phyloP scores from a whole-genome alignment of 2,888 invertebrate species.

The Phragmatobia fuliginosa region DNA sequence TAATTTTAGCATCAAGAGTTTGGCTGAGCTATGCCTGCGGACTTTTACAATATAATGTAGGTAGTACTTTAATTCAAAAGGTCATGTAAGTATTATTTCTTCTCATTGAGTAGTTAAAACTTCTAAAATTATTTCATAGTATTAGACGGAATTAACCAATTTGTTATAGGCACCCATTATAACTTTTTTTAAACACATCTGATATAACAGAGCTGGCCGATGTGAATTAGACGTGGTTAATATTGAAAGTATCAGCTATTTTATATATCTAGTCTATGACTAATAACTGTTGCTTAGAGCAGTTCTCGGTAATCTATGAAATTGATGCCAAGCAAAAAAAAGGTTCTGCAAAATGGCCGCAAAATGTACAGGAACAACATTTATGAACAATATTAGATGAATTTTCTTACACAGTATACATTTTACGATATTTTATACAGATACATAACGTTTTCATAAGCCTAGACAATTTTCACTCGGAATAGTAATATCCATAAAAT shows the following conservation, averaged over 20 bases:
- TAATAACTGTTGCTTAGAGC: neutral
- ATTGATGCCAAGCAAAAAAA: neutral
- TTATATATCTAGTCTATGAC: neutral
- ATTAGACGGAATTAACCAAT: no score
- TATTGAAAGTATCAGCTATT: neutral
- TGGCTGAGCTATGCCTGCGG: constrained; percentile 21
- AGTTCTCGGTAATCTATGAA: neutral
- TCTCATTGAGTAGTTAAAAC: neutral
- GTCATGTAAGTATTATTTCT: neutral
- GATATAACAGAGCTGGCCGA: neutral
- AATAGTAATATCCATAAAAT: constrained; percentile 28
- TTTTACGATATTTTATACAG: neutral
- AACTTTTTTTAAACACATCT: neutral
- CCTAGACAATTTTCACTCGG: constrained; percentile 4
- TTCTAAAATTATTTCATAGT: neutral
- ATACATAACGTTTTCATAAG: neutral
- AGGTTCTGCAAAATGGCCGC: neutral
- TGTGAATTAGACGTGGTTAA: neutral
- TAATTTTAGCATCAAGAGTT: constrained; percentile 31
- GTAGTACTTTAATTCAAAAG: constrained; percentile 3
- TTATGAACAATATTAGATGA: neutral
- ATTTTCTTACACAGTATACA: neutral
- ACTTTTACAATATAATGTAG: constrained; percentile 7
- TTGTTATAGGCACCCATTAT: neutral
- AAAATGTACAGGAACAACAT: neutral